phyloP scores from a whole-genome alignment of 2,797 vertebrate genomes.

The Enteromius anoplus region DNA sequence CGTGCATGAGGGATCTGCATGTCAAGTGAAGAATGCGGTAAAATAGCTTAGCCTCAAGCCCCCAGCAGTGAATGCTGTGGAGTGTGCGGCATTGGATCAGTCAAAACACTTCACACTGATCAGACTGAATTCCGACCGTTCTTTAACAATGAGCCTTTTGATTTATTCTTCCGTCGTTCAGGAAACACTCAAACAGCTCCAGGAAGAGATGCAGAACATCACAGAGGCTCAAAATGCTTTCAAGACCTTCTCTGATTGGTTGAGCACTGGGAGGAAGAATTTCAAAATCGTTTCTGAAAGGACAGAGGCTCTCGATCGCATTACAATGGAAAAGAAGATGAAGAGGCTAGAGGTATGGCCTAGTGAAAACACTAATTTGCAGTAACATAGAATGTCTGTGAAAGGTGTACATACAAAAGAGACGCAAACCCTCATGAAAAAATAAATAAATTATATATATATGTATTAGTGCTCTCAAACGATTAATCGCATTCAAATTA shows the following conservation, averaged over 20 bases:
- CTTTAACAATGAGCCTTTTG: constrained; percentile 41
- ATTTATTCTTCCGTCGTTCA: constrained; percentile 62
- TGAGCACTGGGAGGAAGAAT: constrained; percentile 80
- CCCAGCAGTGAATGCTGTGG: not conserved
- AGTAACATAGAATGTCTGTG: not conserved
- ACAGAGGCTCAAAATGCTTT: constrained; percentile 88
- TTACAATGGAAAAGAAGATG: constrained; percentile 87
- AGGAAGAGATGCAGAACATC: constrained; percentile 88
- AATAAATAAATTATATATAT: too few species aligned
- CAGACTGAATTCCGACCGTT: constrained; percentile 15
- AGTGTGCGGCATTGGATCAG: constrained; percentile 13
- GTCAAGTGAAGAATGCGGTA: constrained; percentile 74
- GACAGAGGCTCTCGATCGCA: constrained; percentile 82
- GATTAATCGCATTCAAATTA: too few species aligned
- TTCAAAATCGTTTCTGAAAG: constrained; percentile 79
- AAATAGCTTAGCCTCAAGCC: constrained; percentile 52
- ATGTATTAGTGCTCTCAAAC: not conserved
- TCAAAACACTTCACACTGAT: constrained; percentile 35
- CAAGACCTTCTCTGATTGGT: constrained; percentile 87
- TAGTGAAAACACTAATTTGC: not conserved
- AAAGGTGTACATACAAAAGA: not conserved
- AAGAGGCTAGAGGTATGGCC: constrained; percentile 89
- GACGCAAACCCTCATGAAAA: not conserved
- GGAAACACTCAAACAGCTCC: constrained; percentile 91
- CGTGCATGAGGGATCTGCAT: constrained; percentile 71